Conservation (phyloP, 2,888 invertebrate genomes). For the Julus scandinavius region DNA sequence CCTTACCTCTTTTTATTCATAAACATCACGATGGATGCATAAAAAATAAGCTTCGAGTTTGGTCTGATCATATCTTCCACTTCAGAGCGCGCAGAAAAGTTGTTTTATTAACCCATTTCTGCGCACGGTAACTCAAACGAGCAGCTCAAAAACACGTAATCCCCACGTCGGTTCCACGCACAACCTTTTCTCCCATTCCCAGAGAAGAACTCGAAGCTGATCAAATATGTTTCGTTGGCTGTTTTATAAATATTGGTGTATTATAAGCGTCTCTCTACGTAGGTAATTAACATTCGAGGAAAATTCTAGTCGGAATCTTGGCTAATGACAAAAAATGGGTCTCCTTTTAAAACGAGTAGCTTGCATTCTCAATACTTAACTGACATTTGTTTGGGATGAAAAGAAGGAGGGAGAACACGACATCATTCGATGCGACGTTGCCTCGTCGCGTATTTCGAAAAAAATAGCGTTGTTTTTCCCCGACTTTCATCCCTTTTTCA, state of each 20-base stretch:
- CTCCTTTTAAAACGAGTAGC: slow-evolving; percentile 23
- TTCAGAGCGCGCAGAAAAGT: not conserved
- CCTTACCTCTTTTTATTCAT: slow-evolving; percentile 33
- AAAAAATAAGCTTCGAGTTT: not conserved
- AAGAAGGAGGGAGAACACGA: not conserved
- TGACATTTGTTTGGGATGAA: not conserved
- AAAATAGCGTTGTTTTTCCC: not conserved
- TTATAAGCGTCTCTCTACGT: slow-evolving; percentile 25
- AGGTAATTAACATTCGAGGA: slow-evolving; percentile 14
- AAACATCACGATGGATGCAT: not conserved
- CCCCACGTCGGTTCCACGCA: not conserved
- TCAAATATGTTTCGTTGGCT: slow-evolving; percentile 8
- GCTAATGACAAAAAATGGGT: not conserved
- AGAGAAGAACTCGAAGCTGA: slow-evolving; percentile 6
- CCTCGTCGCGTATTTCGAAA: not conserved
- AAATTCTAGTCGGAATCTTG: slow-evolving; percentile 8
- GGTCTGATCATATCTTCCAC: slow-evolving; percentile 25
- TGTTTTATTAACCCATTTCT: slow-evolving; percentile 3
- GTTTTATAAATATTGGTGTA: slow-evolving; percentile 33
- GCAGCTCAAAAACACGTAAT: slow-evolving; percentile 20
- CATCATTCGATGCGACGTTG: not conserved
- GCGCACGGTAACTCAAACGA: slow-evolving; percentile 24
- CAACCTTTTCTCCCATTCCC: slow-evolving; percentile 12
- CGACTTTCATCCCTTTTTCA: not conserved
- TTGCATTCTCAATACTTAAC: slow-evolving; percentile 16